Conservation (phyloP, 1,140 invertebrate species). For the Chironomus tepperi region DNA sequence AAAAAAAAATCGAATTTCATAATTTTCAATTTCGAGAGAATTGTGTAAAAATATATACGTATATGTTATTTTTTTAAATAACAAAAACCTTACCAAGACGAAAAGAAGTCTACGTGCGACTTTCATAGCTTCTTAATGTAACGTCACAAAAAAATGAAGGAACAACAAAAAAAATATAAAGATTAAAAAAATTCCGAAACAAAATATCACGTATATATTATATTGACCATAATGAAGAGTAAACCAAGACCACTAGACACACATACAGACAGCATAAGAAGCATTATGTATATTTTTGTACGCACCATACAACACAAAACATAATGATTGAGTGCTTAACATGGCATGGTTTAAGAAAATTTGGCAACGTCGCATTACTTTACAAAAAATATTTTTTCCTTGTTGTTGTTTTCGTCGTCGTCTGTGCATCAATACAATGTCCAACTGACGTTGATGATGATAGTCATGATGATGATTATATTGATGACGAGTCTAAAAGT, state of each 20-base stretch:
- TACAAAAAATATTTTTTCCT: background rate
- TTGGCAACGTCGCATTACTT: background rate
- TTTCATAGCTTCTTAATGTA: background rate
- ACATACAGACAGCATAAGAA: background rate
- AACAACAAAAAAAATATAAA: background rate
- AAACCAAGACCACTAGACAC: conserved; percentile 12
- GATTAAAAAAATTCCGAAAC: background rate
- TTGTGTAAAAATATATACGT: too few species aligned
- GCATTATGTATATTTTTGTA: background rate
- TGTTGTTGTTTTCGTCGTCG: background rate
- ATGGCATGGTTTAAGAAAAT: conserved; percentile 3
- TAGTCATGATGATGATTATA: background rate
- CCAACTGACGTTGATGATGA: conserved; percentile 1
- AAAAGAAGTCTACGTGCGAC: background rate
- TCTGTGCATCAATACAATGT: background rate
- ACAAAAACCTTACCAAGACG: background rate
- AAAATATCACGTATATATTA: background rate
- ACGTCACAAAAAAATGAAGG: background rate
- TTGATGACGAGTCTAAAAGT: background rate
- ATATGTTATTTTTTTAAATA: background rate
- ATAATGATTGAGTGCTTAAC: background rate
- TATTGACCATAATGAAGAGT: conserved; percentile 6
- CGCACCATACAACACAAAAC: background rate
- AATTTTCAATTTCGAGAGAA: too few species aligned
- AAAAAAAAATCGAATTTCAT: too few species aligned